Percentiles rank a stretch among this genome's conserved stretches.
Conservation (phyloP, 2,113 vertebrate genomes). For the Myrmecophaga tridactyla region DNA sequence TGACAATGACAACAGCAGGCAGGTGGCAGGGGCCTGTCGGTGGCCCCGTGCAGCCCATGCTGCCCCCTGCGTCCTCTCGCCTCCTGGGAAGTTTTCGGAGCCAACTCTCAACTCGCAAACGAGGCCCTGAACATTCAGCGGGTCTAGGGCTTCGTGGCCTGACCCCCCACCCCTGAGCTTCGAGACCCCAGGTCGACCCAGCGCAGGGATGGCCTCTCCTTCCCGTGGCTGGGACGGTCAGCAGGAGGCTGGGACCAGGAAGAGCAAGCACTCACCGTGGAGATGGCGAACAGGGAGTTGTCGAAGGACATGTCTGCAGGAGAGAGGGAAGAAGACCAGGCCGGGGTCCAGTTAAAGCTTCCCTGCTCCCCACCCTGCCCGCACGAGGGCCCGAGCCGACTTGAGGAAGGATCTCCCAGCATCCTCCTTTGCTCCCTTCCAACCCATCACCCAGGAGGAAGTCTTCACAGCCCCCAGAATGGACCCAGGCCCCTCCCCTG, state of each 20-base stretch:
- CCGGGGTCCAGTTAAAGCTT: not conserved
- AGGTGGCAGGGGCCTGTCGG: too few relatives aligned
- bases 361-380: not conserved
- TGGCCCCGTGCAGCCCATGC: too few relatives aligned
- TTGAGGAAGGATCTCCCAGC: not conserved
- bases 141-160: too few relatives aligned
- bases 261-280: constrained; percentile 52
- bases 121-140: too few relatives aligned
- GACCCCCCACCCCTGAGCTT: too few relatives aligned
- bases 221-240: not conserved
- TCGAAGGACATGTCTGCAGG: constrained; percentile 74
- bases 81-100: too few relatives aligned
- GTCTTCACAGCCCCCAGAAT: not conserved
- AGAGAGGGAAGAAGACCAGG: not conserved
- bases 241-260: not conserved
- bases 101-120: too few relatives aligned
- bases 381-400: not conserved
- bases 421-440: not conserved
- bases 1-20: too few relatives aligned
- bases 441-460: not conserved
- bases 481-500: not conserved
- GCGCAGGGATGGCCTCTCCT: too few relatives aligned
- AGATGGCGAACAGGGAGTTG: constrained; percentile 72
- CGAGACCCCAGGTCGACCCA: too few relatives aligned
- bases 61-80: too few relatives aligned